A percentile compares a stretch with the other conserved stretches of the same genome.
phyloP scores from a whole-genome alignment of 2,888 invertebrate species.

The Pseudoips prasinana region DNA sequence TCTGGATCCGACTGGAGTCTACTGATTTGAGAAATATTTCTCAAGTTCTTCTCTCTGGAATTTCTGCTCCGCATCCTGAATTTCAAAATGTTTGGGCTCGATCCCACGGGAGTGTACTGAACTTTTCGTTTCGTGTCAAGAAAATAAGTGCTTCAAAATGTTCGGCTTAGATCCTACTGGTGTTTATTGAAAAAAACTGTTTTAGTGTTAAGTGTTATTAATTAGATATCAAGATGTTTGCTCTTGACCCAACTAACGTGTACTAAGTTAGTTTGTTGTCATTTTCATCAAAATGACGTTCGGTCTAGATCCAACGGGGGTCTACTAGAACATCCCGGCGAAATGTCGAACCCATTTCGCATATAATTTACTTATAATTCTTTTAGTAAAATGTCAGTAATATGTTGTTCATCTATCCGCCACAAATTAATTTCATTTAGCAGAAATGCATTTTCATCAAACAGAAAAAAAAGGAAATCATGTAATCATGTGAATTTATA shows the following conservation, averaged over 20 bases:
- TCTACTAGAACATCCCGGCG: conserved; percentile 43
- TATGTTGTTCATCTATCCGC: conserved; percentile 54
- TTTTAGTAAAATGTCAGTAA: conserved; percentile 39
- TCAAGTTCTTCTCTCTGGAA: conserved; percentile 14
- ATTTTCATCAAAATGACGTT: conserved; percentile 49
- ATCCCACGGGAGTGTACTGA: conserved; percentile 75
- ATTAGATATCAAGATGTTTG: conserved; percentile 37
- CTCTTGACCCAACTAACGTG: conserved; percentile 56
- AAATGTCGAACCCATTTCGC: conserved; percentile 16
- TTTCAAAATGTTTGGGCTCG: conserved; percentile 65
- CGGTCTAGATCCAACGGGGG: conserved; percentile 62
- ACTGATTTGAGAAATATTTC: conserved; percentile 41
- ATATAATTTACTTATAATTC: conserved; percentile 21
- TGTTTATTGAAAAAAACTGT: conserved; percentile 48
- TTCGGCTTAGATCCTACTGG: conserved; percentile 52
- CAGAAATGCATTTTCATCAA: conserved; percentile 66
- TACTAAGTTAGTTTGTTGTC: conserved; percentile 44
- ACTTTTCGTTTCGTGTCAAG: conserved; percentile 33
- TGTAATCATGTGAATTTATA: conserved; percentile 21
- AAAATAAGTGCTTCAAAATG: conserved; percentile 52
- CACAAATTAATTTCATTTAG: conserved; percentile 67
- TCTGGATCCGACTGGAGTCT: conserved; percentile 66
- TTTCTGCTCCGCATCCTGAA: conserved; percentile 23
- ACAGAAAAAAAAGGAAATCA: conserved; percentile 68
- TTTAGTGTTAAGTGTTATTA: conserved; percentile 42